These are phyloP conservation scores for Scartelaos histophorus DNA, from an alignment of 2,113 vertebrate species.

Conservation along the genomic window DNA sequence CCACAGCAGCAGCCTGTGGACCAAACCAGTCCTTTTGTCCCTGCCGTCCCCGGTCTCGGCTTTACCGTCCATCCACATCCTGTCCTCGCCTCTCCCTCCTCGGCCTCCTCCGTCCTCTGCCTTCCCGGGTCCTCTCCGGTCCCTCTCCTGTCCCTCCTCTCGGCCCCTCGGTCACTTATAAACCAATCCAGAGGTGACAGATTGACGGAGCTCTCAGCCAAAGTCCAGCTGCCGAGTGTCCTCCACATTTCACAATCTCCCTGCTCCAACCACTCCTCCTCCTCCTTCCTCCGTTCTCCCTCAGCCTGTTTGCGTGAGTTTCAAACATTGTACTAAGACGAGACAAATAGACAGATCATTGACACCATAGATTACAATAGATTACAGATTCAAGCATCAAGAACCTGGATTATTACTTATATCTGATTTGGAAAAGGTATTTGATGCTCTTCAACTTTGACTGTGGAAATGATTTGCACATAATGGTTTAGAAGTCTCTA, in stretches of 20 bases:
- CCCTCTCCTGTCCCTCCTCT: not conserved
- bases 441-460: too few relatives aligned
- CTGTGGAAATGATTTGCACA: too few relatives aligned
- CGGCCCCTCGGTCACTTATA: constrained; percentile 26
- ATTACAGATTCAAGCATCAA: too few relatives aligned
- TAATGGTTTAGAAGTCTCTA: too few relatives aligned
- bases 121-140: not conserved
- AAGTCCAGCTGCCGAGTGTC: not conserved
- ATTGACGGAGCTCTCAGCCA: constrained; percentile 21
- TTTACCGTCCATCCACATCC: constrained; percentile 61
- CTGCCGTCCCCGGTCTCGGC: constrained; percentile 22
- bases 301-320: too few relatives aligned
- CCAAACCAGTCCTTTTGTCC: constrained; percentile 19
- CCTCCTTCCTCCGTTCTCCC: too few relatives aligned
- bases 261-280: not conserved
- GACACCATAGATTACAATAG: too few relatives aligned
- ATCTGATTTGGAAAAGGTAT: too few relatives aligned
- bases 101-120: not conserved
- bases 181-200: constrained; percentile 20
- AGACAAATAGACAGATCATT: too few relatives aligned
- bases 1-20: constrained; percentile 49
- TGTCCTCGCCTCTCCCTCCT: not conserved
- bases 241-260: constrained; percentile 7
- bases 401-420: too few relatives aligned
- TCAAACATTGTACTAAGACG: too few relatives aligned